A percentile compares a stretch with the other conserved stretches of the same genome.
These are phyloP conservation scores for Meleagris gallopavo DNA, from an alignment of 2,113 vertebrate species.

Conservation along the genomic window DNA sequence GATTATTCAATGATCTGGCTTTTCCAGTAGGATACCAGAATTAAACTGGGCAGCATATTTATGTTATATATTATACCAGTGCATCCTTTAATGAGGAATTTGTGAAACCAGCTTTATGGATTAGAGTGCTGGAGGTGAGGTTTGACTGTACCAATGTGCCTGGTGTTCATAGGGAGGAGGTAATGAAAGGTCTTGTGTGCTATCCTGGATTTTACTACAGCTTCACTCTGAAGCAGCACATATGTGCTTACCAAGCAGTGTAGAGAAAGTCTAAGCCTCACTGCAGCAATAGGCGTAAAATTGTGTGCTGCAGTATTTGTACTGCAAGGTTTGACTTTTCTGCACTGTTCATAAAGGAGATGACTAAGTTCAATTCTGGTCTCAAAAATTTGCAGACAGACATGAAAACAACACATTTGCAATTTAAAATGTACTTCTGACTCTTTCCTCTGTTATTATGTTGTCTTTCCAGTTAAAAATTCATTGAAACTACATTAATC, in stretches of 20 bases:
- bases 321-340: not conserved
- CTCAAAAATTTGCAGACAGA: not conserved
- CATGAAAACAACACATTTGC: not conserved
- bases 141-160: not conserved
- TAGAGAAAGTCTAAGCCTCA: not conserved
- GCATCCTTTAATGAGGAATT: conserved; percentile 58
- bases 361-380: not conserved
- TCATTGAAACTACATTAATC: not conserved
- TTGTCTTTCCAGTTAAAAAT: not conserved
- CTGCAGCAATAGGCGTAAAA: not conserved
- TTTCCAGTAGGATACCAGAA: conserved; percentile 68
- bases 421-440: not conserved
- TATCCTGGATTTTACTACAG: not conserved
- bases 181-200: not conserved
- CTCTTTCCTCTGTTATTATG: not conserved
- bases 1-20: conserved; percentile 76
- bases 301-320: not conserved
- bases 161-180: not conserved
- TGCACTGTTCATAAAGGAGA: not conserved
- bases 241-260: not conserved
- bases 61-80: not conserved
- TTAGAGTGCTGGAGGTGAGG: conserved; percentile 25
- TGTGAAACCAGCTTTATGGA: conserved; percentile 43
- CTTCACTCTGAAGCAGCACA: not conserved
- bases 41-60: conserved; percentile 66